Evolutionary conservation across 2,113 vertebrate species (phyloP).

Genomic region (Calyptomena viridis): DNA sequence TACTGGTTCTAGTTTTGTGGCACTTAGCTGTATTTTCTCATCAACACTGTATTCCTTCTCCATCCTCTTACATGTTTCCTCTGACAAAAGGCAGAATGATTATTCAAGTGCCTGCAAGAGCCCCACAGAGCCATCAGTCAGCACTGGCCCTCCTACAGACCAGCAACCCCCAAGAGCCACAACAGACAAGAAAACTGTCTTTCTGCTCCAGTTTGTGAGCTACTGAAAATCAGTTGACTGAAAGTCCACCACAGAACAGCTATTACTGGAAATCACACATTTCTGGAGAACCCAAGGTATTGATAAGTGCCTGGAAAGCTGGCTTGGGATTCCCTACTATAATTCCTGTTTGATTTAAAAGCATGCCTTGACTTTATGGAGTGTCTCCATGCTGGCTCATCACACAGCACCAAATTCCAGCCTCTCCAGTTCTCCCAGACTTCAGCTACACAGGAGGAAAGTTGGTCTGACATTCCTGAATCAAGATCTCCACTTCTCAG

Average conservation of each 20-base stretch:
- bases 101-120: background rate
- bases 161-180: background rate
- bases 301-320: background rate
- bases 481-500: background rate
- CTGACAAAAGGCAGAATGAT: background rate
- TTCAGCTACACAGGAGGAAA: background rate
- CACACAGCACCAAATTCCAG: background rate
- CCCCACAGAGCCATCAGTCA: background rate
- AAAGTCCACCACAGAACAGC: background rate
- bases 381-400: background rate
- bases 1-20: background rate
- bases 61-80: background rate
- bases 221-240: background rate
- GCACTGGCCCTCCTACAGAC: background rate
- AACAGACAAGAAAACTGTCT: background rate
- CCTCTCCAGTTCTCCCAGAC: background rate
- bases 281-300: background rate
- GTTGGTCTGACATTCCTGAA: background rate
- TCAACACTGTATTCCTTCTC: background rate
- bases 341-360: background rate
- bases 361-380: background rate
- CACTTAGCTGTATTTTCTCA: background rate
- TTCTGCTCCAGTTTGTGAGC: background rate
- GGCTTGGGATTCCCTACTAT: background rate
- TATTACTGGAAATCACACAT: background rate